These are phyloP conservation scores for Acromyrmex echinatior DNA, from an alignment of 1,140 invertebrate species.

Conservation along the genomic window DNA sequence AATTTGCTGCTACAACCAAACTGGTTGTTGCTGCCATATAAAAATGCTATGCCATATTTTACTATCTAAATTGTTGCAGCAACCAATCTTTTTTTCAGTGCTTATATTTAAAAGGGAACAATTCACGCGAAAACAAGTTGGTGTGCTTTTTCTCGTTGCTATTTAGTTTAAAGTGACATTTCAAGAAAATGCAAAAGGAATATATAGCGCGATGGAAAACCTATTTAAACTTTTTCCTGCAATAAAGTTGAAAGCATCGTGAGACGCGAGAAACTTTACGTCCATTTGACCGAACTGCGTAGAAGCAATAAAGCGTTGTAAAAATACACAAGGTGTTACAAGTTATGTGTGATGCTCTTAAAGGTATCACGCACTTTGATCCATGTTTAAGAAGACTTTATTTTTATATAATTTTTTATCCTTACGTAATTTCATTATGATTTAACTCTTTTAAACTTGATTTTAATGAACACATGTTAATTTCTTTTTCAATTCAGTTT, in stretches of 20 bases:
- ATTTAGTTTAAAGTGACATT: conserved; percentile 36
- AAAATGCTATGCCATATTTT: too few species aligned
- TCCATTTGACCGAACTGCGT: conserved; percentile 44
- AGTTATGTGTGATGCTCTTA: conserved; percentile 46
- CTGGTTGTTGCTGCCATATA: too few species aligned
- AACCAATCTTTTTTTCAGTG: too few species aligned
- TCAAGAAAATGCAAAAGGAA: conserved; percentile 63
- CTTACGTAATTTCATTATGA: neutral
- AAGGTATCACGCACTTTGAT: conserved; percentile 42
- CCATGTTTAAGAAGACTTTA: neutral
- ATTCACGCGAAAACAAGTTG: neutral
- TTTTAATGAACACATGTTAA: too few species aligned
- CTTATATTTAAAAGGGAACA: neutral
- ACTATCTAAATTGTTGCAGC: too few species aligned
- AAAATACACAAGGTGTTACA: conserved; percentile 23
- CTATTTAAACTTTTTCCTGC: conserved; percentile 67
- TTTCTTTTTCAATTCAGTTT: too few species aligned
- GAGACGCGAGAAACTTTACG: conserved; percentile 61
- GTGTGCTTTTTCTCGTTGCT: conserved; percentile 1
- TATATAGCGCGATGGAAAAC: conserved; percentile 60
- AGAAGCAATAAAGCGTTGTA: conserved; percentile 61
- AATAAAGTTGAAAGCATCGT: conserved; percentile 75
- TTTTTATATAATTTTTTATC: neutral
- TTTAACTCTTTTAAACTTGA: neutral
- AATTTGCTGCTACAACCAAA: too few species aligned